Percentiles rank a stretch among this genome's conserved stretches.
These are phyloP conservation scores for Canis aureus DNA, from an alignment of 2,113 vertebrate genomes.

Conservation along the genomic window DNA sequence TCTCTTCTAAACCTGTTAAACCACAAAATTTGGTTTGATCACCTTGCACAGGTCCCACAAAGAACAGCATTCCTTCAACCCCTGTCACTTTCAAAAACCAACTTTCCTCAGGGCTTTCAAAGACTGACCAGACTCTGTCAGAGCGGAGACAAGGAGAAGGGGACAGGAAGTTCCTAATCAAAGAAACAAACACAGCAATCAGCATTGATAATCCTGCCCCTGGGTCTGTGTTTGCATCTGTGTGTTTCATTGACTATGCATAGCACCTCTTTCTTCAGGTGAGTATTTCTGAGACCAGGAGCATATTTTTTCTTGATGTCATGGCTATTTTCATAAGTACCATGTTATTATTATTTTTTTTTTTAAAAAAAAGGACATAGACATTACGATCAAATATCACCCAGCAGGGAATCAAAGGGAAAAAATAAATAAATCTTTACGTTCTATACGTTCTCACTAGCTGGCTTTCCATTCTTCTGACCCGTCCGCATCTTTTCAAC, in stretches of 20 bases:
- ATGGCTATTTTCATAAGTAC: background rate
- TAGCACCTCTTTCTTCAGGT: background rate
- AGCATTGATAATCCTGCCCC: background rate
- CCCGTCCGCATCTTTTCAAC: slow-evolving; percentile 46
- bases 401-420: background rate
- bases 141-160: background rate
- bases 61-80: background rate
- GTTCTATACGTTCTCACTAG: background rate
- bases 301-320: background rate
- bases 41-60: background rate
- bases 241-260: slow-evolving; percentile 1
- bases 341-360: background rate
- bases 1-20: background rate
- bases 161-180: background rate
- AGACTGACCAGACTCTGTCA: background rate
- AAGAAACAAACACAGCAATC: background rate
- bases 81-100: slow-evolving; percentile 54
- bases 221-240: background rate
- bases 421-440: slow-evolving; percentile 35
- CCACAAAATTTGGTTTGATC: background rate
- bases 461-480: slow-evolving; percentile 74
- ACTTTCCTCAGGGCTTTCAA: slow-evolving; percentile 23
- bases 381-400: slow-evolving; percentile 8
- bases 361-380: background rate
- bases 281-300: slow-evolving; percentile 35